Evolutionary conservation across 2,888 invertebrate species (phyloP).

Genomic region (Steinernema carpocapsae): DNA sequence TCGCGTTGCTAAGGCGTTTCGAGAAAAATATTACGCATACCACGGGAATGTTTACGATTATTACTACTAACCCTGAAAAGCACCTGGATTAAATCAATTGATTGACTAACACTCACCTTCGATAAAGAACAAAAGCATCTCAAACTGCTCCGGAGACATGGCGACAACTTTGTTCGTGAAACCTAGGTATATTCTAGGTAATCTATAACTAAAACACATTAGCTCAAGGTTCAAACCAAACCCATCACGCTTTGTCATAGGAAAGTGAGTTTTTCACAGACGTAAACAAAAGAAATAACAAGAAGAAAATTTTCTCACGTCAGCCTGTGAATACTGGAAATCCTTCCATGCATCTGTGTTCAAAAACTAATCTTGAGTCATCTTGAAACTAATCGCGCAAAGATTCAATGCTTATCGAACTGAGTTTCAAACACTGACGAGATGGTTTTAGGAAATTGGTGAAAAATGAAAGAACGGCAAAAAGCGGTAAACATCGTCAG

Average conservation of each 20-base stretch:
- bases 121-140: conserved; percentile 13
- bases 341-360: neutral
- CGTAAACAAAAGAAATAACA: neutral
- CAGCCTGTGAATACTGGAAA: no score
- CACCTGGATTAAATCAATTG: neutral
- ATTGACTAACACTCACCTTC: neutral
- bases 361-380: neutral
- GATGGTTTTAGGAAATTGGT: neutral
- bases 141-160: neutral
- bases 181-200: no score
- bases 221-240: neutral
- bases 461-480: neutral
- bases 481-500: neutral
- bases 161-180: no score
- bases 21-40: conserved; percentile 8
- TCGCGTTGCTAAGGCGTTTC: neutral
- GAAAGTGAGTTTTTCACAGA: neutral
- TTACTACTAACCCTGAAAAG: neutral
- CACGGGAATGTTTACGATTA: neutral
- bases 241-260: neutral
- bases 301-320: no score
- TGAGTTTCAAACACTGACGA: neutral
- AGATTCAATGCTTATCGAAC: neutral
- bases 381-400: neutral
- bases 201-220: no score